Conservation (phyloP, 2,888 invertebrate genomes). For the Parthenolecanium corni region DNA sequence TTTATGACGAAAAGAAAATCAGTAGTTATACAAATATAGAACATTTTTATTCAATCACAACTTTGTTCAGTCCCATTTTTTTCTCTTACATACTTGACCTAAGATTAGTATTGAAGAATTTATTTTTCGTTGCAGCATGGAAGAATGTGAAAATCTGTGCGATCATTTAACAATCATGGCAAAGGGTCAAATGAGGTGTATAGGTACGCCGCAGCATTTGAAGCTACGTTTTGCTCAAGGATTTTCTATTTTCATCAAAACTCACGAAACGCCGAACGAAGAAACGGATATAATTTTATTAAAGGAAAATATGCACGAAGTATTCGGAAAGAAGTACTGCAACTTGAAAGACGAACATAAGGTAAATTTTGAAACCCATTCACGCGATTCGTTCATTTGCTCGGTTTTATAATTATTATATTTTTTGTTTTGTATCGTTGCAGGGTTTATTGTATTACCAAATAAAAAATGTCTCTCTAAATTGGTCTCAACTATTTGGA, state of each 20-base stretch:
- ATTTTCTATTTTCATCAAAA: constrained; percentile 48
- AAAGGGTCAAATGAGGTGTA: constrained; percentile 56
- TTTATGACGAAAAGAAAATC: too few species aligned
- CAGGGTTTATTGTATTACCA: constrained; percentile 41
- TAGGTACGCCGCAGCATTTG: constrained; percentile 59
- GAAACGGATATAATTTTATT: constrained; percentile 37
- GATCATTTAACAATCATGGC: constrained; percentile 66
- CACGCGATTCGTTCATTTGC: background rate
- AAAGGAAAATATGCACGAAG: constrained; percentile 43
- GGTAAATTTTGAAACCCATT: constrained; percentile 38
- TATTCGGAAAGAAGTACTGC: constrained; percentile 45
- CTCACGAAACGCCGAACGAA: constrained; percentile 6
- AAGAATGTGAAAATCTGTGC: constrained; percentile 74
- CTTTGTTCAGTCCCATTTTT: too few species aligned
- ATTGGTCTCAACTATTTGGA: constrained; percentile 39
- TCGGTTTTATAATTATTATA: background rate
- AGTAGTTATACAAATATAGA: too few species aligned
- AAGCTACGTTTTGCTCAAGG: constrained; percentile 60
- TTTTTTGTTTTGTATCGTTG: constrained; percentile 26
- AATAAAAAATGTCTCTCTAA: constrained; percentile 37
- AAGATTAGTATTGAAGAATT: too few species aligned
- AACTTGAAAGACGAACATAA: constrained; percentile 57
- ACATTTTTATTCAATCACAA: too few species aligned
- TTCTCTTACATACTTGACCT: too few species aligned
- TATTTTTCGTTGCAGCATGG: constrained; percentile 51